These are phyloP conservation scores for Deroptyus accipitrinus DNA, from an alignment of 2,113 vertebrate species.

Conservation along the genomic window DNA sequence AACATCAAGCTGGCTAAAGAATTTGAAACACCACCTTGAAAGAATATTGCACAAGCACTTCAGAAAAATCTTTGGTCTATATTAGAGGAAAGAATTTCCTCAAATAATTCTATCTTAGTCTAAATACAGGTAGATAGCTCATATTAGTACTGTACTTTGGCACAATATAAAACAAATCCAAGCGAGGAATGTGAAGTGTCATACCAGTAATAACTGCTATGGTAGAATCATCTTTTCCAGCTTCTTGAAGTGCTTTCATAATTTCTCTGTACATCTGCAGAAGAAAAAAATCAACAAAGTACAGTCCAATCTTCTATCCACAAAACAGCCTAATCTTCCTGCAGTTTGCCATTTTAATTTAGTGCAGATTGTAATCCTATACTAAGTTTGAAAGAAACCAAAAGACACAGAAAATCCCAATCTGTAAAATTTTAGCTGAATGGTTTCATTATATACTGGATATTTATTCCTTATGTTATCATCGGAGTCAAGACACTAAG, in stretches of 20 bases:
- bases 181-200: not conserved
- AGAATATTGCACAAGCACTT: not conserved
- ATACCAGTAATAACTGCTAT: constrained; percentile 90
- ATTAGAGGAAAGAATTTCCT: not conserved
- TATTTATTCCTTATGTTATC: not conserved
- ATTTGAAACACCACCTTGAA: not conserved
- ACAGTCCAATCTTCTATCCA: not conserved
- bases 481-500: not conserved
- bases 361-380: not conserved
- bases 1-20: not conserved
- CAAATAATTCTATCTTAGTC: not conserved
- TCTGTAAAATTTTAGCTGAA: not conserved
- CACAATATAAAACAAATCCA: not conserved
- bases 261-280: constrained; percentile 92
- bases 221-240: constrained; percentile 81
- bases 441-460: not conserved
- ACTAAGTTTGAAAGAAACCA: not conserved
- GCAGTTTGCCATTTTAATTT: not conserved
- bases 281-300: not conserved
- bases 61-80: not conserved
- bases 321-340: not conserved
- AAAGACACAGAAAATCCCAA: not conserved
- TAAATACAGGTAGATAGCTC: not conserved
- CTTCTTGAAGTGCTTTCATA: constrained; percentile 82
- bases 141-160: not conserved